A percentile compares a stretch with the other conserved stretches of the same genome.
These are phyloP conservation scores for Jacana jacana DNA, from an alignment of 2,113 vertebrate genomes.

Conservation along the genomic window DNA sequence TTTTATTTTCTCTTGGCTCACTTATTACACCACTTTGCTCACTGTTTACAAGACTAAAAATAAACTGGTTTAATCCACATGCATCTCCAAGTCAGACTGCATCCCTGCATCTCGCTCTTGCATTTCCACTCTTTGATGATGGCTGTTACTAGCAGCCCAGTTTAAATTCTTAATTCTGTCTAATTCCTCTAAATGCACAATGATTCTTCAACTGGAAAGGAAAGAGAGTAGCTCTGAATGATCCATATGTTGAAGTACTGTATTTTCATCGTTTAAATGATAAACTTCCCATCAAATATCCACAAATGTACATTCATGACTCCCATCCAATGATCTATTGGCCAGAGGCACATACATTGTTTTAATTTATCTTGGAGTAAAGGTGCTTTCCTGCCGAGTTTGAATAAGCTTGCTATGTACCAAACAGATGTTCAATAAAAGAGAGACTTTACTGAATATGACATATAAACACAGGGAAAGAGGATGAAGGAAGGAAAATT, in stretches of 20 bases:
- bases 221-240: conserved; percentile 37
- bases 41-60: not conserved
- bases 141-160: conserved; percentile 29
- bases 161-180: conserved; percentile 54
- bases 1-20: not conserved
- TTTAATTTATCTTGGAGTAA: conserved; percentile 72
- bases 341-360: conserved; percentile 67
- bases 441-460: conserved; percentile 42
- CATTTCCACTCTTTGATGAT: not conserved
- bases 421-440: conserved; percentile 67
- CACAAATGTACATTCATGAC: conserved; percentile 51
- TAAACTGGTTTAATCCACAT: not conserved
- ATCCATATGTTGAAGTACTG: conserved; percentile 68
- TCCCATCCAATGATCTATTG: conserved; percentile 65
- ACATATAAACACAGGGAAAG: conserved; percentile 11
- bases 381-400: conserved; percentile 67
- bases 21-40: not conserved
- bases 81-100: not conserved
- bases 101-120: not conserved
- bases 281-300: conserved; percentile 63
- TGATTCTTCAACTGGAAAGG: conserved; percentile 55
- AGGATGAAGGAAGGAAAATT: conserved; percentile 19
- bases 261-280: conserved; percentile 55
- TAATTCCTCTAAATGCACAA: conserved; percentile 49
- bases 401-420: conserved; percentile 38